Percentiles rank a stretch among this genome's conserved stretches.
phyloP scores from a whole-genome alignment of 2,797 vertebrate genomes.

The Scolopax bukidnonensis region DNA sequence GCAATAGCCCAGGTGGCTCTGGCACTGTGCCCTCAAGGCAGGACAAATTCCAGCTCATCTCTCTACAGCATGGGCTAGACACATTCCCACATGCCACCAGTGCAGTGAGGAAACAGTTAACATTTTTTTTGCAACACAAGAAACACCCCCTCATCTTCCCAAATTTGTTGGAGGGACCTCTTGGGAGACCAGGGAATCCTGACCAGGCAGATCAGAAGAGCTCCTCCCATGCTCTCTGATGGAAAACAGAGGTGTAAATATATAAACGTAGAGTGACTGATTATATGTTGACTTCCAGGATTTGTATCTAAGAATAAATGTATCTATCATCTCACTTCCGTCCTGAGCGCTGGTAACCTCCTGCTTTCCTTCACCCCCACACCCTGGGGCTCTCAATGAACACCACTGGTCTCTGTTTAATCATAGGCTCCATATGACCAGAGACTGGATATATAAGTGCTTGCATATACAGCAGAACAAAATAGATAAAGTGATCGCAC shows the following conservation, averaged over 20 bases:
- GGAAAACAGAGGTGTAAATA: slow-evolving; percentile 60
- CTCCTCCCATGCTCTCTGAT: slow-evolving; percentile 9
- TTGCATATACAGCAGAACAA: neutral
- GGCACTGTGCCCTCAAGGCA: neutral
- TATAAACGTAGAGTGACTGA: slow-evolving; percentile 42
- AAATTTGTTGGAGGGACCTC: neutral
- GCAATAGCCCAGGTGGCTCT: neutral
- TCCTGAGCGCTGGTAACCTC: neutral
- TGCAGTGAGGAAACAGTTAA: neutral
- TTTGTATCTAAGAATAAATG: slow-evolving; percentile 58
- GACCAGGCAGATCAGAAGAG: neutral
- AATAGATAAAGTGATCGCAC: neutral
- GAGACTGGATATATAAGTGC: neutral
- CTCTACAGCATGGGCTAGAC: neutral
- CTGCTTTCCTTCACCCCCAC: slow-evolving; percentile 50
- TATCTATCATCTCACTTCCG: slow-evolving; percentile 25
- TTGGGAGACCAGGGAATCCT: neutral
- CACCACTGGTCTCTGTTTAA: neutral
- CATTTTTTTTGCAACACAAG: neutral
- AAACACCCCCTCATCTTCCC: neutral
- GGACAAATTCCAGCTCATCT: neutral
- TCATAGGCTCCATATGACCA: neutral
- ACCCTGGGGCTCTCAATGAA: neutral
- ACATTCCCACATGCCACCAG: neutral
- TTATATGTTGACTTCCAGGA: slow-evolving; percentile 51